Conservation (phyloP, 2,113 vertebrate species). For the Lampris incognitus region DNA sequence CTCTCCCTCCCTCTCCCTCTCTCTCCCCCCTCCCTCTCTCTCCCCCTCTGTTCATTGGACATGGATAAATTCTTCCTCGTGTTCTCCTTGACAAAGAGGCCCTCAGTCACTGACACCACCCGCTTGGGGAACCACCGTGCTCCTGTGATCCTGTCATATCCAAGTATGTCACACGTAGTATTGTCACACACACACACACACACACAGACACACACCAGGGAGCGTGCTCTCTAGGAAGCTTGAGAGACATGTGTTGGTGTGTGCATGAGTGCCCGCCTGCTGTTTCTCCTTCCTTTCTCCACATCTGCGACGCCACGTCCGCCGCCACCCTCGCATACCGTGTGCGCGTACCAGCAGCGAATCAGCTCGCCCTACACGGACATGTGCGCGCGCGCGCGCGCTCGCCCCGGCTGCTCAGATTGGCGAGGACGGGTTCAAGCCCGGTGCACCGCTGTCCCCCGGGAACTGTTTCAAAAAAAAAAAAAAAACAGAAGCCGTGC, state of each 20-base stretch:
- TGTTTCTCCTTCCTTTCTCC: conserved; percentile 18
- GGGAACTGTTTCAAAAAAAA: conserved; percentile 57
- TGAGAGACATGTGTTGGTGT: conserved; percentile 21
- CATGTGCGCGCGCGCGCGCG: conserved; percentile 42
- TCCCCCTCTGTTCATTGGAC: conserved; percentile 48
- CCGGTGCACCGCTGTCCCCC: conserved; percentile 45
- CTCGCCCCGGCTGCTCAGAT: conserved; percentile 53
- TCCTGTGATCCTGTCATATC: conserved; percentile 72
- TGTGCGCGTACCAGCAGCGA: conserved; percentile 30
- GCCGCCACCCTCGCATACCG: conserved; percentile 11
- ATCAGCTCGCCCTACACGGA: conserved; percentile 31
- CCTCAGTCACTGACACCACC: conserved; percentile 70
- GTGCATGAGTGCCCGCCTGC: not conserved
- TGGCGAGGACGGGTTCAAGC: conserved; percentile 10
- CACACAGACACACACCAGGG: conserved; percentile 5
- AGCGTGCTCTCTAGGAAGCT: conserved; percentile 43
- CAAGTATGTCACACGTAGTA: conserved; percentile 41
- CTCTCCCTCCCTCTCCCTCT: not conserved
- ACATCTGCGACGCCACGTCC: not conserved
- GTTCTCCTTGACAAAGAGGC: conserved; percentile 75
- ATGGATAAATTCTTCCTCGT: conserved; percentile 66
- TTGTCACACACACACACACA: conserved; percentile 32
- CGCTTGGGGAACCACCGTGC: conserved; percentile 63
- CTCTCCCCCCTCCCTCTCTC: not conserved
- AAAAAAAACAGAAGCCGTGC: conserved; percentile 36